Percentiles rank a stretch among this genome's conserved stretches.
Evolutionary conservation across 1,140 invertebrate species (phyloP).

Genomic region (Apis dorsata): DNA sequence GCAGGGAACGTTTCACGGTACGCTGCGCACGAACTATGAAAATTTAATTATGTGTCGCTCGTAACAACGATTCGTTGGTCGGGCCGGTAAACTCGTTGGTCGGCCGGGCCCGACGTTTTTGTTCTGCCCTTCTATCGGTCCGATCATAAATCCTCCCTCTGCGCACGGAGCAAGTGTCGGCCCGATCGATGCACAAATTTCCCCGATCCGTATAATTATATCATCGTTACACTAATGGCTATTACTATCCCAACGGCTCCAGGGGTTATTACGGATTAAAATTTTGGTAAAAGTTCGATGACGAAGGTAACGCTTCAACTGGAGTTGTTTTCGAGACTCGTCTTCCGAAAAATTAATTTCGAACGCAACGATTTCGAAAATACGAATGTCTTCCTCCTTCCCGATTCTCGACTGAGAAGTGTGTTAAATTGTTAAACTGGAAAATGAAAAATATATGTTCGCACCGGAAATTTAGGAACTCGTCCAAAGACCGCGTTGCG

Average conservation of each 20-base stretch:
- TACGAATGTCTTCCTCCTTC: too few species aligned
- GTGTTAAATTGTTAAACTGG: too few species aligned
- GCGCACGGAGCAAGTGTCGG: conserved; percentile 18
- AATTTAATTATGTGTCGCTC: conserved; percentile 40
- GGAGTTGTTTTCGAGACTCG: background rate
- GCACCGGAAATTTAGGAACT: too few species aligned
- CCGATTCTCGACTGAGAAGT: too few species aligned
- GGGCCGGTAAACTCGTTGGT: background rate
- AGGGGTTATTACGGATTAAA: conserved; percentile 16
- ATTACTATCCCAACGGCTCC: background rate
- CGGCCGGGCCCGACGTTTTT: conserved; percentile 1
- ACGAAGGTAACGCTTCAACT: background rate
- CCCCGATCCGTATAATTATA: conserved; percentile 10
- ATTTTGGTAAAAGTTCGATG: background rate
- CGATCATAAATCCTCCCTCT: conserved; percentile 20
- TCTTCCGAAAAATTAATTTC: too few species aligned
- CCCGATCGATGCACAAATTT: conserved; percentile 32
- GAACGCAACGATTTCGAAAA: too few species aligned
- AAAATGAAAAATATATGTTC: too few species aligned
- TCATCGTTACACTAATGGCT: conserved; percentile 29
- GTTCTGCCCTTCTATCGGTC: conserved; percentile 10
- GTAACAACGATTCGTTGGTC: conserved; percentile 22
- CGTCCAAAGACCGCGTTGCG: background rate
- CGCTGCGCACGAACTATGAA: conserved; percentile 22
- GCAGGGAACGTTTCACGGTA: conserved; percentile 18